Percentiles rank a stretch among this genome's conserved stretches.
These are phyloP conservation scores for Akabosia matsudoensis DNA, from an alignment of 1,140 invertebrate genomes.

Conservation along the genomic window DNA sequence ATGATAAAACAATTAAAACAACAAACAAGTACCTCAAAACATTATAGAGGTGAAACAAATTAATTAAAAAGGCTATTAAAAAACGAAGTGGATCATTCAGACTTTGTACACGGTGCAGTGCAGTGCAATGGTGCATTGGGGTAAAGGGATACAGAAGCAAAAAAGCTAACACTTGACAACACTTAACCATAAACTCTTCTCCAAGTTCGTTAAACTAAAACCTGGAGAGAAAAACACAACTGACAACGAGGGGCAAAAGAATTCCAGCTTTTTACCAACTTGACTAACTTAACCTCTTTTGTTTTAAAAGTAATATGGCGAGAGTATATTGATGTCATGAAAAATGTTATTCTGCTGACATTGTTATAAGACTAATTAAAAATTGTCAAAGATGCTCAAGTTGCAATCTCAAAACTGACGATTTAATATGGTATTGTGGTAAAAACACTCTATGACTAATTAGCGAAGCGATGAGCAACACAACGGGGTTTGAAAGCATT, in stretches of 20 bases:
- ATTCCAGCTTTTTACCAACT: too few relatives aligned
- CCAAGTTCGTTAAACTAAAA: too few relatives aligned
- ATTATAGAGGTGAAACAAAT: too few relatives aligned
- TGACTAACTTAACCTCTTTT: too few relatives aligned
- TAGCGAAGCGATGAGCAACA: neutral
- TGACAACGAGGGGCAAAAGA: neutral
- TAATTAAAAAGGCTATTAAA: neutral
- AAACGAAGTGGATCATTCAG: neutral
- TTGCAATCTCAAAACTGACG: neutral
- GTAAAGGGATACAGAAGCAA: neutral
- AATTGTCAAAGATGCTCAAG: too few relatives aligned
- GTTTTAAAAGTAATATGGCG: neutral
- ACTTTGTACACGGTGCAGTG: neutral
- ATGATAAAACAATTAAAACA: too few relatives aligned
- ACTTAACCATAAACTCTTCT: neutral
- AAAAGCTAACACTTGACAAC: neutral
- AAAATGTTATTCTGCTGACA: neutral
- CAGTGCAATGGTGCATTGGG: too few relatives aligned
- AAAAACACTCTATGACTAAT: neutral
- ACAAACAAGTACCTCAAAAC: too few relatives aligned
- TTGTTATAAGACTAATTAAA: neutral
- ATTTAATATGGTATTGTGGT: neutral
- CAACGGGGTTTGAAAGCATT: slow-evolving; percentile 26
- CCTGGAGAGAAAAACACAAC: too few relatives aligned
- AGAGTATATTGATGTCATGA: neutral